These are phyloP conservation scores for Hyperoplus immaculatus DNA, from an alignment of 2,797 vertebrate species.

Conservation along the genomic window DNA sequence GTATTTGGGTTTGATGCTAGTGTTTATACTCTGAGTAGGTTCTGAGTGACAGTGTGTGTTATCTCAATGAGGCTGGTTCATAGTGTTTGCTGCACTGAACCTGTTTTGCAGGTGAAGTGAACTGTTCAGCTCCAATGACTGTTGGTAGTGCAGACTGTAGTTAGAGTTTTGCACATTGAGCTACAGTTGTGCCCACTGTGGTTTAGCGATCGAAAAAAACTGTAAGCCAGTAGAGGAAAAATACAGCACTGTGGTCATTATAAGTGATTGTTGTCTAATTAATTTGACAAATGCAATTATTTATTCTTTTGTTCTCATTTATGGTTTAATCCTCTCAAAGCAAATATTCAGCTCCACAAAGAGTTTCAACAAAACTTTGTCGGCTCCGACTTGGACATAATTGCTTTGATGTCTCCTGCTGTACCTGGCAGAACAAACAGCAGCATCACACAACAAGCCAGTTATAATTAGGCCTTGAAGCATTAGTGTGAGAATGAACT, in stretches of 20 bases:
- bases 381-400: constrained; percentile 38
- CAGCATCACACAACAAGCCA: constrained; percentile 34
- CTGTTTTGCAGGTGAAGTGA: too few species aligned
- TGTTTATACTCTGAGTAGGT: too few species aligned
- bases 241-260: not conserved
- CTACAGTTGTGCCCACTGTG: too few species aligned
- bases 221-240: not conserved
- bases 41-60: too few species aligned
- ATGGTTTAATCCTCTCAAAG: constrained; percentile 16
- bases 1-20: too few species aligned
- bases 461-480: constrained; percentile 36
- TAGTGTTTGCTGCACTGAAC: too few species aligned
- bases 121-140: too few species aligned
- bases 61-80: too few species aligned
- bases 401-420: constrained; percentile 29
- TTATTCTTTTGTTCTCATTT: not conserved
- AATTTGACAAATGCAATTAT: not conserved
- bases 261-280: not conserved
- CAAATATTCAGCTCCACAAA: constrained; percentile 23
- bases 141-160: too few species aligned
- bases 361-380: constrained; percentile 13
- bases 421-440: constrained; percentile 46
- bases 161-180: too few species aligned
- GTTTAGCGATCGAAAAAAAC: too few species aligned
- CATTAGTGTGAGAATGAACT: constrained; percentile 40